Evolutionary conservation across 2,797 vertebrate species (phyloP), one percentile per base, ranked within the genome.

Genomic region (Ataeniobius toweri): DNA sequence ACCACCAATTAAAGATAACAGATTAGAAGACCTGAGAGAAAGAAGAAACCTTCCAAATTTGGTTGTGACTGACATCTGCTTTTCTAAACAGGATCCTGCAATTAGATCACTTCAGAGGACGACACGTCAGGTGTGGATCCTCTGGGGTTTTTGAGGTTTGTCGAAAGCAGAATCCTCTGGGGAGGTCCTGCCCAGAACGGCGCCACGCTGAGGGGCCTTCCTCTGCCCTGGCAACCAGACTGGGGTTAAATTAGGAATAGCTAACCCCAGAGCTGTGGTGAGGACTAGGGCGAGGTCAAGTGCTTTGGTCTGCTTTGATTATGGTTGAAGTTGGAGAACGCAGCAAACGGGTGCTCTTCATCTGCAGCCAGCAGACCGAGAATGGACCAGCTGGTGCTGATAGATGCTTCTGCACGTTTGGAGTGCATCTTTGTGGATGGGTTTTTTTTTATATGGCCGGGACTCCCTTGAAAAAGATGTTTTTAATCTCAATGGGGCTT

Each of bases 241-340:
- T 46, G 79, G 83, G 90, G 86, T 93, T 94, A 95, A 94, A 95
- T 94, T 93, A 89, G 91, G 91, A 94, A 90, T 79, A 77, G 88
- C 89, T 85, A 92, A 93, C 91, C 94, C 91, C 83, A 93, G 86
- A 93, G 80, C 51, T 91, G 89, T 80, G 91, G 93, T 79, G 67
- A 75, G 81, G 92, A 88, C 73, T 74, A 90, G 92, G 94, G 90
- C 82, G 91, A 94, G 93, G 94, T 94, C 92, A 92, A 80, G 90
- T 78, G 78, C 82, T 90, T 71, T 74, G 75, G 88, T 83, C 82
- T 81, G 85, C 93, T 95, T 94, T 95, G 94, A 95, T 93, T 91
- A 82, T 73, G 85, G 75, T 71, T 81, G 79, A 87, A 85, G 82
- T 44, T 78, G 72, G 77, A 85, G 84, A 76, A 76, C 67, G 61